Conservation (phyloP, 1,140 invertebrate genomes). For the Lethrus apterus region DNA sequence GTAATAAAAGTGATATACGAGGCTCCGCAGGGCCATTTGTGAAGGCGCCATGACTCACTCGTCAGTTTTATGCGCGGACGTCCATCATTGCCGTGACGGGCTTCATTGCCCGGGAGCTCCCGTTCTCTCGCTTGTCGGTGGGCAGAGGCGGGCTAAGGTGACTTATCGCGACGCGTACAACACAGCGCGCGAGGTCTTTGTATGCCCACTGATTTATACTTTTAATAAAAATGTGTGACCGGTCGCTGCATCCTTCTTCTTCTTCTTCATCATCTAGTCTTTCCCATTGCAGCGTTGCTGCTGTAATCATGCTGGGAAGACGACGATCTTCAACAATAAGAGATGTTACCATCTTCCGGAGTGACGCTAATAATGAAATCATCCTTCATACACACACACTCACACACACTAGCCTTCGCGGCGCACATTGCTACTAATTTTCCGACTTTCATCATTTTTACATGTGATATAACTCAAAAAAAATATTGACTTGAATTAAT, state of each 20-base stretch:
- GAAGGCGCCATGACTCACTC: constrained; percentile 55
- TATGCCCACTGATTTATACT: constrained; percentile 28
- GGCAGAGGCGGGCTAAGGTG: constrained; percentile 32
- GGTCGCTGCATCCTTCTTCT: constrained; percentile 9
- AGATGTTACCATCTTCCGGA: constrained; percentile 15
- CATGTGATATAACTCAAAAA: too few relatives aligned
- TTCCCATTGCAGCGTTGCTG: background rate
- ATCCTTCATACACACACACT: constrained; percentile 5
- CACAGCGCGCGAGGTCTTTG: constrained; percentile 20
- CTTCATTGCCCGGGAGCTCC: constrained; percentile 50
- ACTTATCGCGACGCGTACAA: constrained; percentile 24
- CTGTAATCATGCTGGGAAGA: background rate
- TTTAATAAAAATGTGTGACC: constrained; percentile 32
- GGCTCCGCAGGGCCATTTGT: constrained; percentile 65
- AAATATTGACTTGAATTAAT: too few relatives aligned
- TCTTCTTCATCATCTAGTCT: background rate
- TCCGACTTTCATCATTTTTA: background rate
- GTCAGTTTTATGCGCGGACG: constrained; percentile 55
- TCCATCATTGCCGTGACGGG: constrained; percentile 61
- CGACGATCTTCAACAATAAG: constrained; percentile 9
- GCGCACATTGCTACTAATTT: background rate
- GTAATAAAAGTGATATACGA: constrained; percentile 73
- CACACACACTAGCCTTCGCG: background rate
- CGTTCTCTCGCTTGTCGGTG: constrained; percentile 31
- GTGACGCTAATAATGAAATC: constrained; percentile 19